These are phyloP conservation scores for Cantharis rufa DNA, from an alignment of 2,888 invertebrate species.

Conservation along the genomic window DNA sequence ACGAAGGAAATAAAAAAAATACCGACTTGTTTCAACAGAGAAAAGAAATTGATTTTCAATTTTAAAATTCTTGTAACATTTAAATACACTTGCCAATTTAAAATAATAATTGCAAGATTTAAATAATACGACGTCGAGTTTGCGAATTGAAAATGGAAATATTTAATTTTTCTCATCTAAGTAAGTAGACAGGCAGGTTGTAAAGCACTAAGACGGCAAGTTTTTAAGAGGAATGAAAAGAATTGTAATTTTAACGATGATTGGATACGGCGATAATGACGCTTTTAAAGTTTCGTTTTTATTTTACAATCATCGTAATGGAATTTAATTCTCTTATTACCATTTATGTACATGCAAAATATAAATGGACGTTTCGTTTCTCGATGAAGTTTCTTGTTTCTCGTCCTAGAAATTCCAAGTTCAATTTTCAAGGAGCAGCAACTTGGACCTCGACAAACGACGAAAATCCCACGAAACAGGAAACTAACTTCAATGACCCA, in stretches of 20 bases:
- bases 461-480: neutral
- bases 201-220: neutral
- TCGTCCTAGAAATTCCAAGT: neutral
- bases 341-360: neutral
- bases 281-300: neutral
- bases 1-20: neutral
- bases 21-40: neutral
- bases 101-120: neutral
- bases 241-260: neutral
- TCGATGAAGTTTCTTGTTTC: too few species aligned
- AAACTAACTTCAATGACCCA: neutral
- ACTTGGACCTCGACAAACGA: neutral
- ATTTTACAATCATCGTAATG: neutral
- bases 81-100: neutral
- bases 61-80: neutral
- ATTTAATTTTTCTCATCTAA: neutral
- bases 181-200: neutral
- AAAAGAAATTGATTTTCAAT: neutral
- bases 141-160: neutral
- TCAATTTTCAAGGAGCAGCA: neutral
- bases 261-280: neutral
- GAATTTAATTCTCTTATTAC: neutral
- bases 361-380: neutral
- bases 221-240: neutral
- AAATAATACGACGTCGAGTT: neutral